Evolutionary conservation across 2,113 vertebrate species (phyloP), one percentile per base, ranked within the genome.

Genomic region (Tapirus terrestris): DNA sequence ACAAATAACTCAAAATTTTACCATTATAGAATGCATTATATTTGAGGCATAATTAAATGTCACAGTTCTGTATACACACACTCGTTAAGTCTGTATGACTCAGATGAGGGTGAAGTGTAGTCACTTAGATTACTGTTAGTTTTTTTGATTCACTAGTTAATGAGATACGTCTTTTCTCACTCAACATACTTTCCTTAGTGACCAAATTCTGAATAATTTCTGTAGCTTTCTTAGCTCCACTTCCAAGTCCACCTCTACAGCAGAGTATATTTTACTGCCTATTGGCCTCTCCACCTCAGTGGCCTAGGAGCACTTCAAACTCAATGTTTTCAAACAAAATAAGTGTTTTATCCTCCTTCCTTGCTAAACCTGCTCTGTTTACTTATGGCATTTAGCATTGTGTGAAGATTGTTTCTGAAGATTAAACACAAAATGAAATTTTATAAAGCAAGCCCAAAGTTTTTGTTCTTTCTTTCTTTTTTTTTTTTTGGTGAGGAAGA

Each of bases 261-360:
- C 7, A 48, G n/a, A n/a, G 11, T 82, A 5, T 89, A 14, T 56
- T 77, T 89, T 68, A 73, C 48, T 77, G 53, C 33, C 6, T 45
- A 4, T 10, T 75, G 56, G 21, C 58, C 16, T 92, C 21, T 70
- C 13, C 31, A 72, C 79, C 6, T 89, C 48, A 51, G 0, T 94
- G 6, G 83, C 39, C 21, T 61, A 48, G 67, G 31, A 90, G 18
- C 5, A 13, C 43, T 79, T 96, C 23, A 48, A 39, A 56, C 12
- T 73, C 31, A 51, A 0, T 92, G 60, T 93, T 96, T 97, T 92
- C 63, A 93, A 79, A 76, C 60, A 94, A 92, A 91, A 76, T 39
- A 77, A 77, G 61, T 77, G 18, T 53, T 77, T 48, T 88, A 48
- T 72, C 13, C 5, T 88, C 56, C 25, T 8, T 89, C 17, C 11